phyloP scores from a whole-genome alignment of 2,797 vertebrate genomes.

The Graptemys geographica region DNA sequence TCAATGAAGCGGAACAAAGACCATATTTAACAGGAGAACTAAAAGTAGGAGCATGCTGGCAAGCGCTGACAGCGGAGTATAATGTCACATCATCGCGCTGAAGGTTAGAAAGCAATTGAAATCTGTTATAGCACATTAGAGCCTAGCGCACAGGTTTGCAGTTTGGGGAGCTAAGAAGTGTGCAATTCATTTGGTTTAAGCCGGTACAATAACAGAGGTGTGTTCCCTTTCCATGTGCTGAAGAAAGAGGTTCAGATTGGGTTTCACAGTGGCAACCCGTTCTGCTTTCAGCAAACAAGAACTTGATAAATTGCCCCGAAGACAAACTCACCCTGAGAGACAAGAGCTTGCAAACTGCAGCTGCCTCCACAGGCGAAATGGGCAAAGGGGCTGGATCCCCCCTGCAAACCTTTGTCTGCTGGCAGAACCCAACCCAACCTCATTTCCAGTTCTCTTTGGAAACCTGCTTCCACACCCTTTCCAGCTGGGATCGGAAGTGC shows the following conservation, averaged over 20 bases:
- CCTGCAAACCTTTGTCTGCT: not conserved
- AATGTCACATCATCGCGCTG: constrained; percentile 63
- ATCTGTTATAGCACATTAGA: constrained; percentile 52
- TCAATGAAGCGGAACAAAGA: constrained; percentile 78
- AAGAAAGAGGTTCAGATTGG: not conserved
- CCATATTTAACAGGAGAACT: constrained; percentile 80
- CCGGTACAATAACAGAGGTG: not conserved
- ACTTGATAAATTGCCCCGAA: not conserved
- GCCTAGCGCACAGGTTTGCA: not conserved
- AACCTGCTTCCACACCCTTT: not conserved
- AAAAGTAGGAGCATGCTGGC: constrained; percentile 66
- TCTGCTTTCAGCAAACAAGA: constrained; percentile 6
- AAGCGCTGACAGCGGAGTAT: constrained; percentile 57
- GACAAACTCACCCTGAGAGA: not conserved
- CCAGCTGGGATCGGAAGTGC: not conserved
- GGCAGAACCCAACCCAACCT: not conserved
- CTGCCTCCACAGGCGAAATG: not conserved
- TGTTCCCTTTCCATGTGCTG: not conserved
- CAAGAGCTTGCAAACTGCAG: not conserved
- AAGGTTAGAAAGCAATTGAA: constrained; percentile 75
- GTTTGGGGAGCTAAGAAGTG: not conserved
- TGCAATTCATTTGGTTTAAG: constrained; percentile 52
- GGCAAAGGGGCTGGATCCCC: not conserved
- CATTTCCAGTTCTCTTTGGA: not conserved
- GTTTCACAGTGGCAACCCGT: not conserved